Conservation (phyloP, 2,797 vertebrate genomes). For the Rhincodon typus region DNA sequence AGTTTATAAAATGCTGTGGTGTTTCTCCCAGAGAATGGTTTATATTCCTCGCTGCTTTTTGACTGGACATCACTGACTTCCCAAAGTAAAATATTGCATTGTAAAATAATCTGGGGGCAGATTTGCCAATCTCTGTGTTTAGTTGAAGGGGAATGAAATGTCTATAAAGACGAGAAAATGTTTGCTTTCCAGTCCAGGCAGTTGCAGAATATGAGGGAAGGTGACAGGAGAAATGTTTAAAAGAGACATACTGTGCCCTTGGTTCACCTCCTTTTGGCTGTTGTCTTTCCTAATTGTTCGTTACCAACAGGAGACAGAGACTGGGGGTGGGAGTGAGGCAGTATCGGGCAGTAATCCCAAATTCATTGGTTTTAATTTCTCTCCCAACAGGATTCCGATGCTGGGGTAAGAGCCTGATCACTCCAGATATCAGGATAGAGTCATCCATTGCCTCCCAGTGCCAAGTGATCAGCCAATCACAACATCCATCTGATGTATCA, state of each 20-base stretch:
- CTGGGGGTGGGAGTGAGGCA: no score
- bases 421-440: conserved; percentile 59
- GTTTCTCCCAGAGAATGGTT: not conserved
- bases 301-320: not conserved
- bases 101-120: not conserved
- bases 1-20: not conserved
- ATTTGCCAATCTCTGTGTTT: not conserved
- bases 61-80: not conserved
- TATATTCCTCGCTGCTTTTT: not conserved
- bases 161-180: not conserved
- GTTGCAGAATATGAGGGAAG: not conserved
- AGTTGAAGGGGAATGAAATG: not conserved
- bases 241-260: no score
- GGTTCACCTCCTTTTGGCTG: no score
- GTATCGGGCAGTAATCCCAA: conserved; percentile 39
- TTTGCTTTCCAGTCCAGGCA: not conserved
- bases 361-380: conserved; percentile 58
- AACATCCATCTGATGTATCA: conserved; percentile 43
- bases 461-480: conserved; percentile 57
- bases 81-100: not conserved
- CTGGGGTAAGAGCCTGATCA: conserved; percentile 71
- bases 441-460: conserved; percentile 59
- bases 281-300: not conserved
- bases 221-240: no score
- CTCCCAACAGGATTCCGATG: conserved; percentile 67